These are phyloP conservation scores for Axis porcinus DNA, from an alignment of 2,113 vertebrate genomes.

Conservation along the genomic window DNA sequence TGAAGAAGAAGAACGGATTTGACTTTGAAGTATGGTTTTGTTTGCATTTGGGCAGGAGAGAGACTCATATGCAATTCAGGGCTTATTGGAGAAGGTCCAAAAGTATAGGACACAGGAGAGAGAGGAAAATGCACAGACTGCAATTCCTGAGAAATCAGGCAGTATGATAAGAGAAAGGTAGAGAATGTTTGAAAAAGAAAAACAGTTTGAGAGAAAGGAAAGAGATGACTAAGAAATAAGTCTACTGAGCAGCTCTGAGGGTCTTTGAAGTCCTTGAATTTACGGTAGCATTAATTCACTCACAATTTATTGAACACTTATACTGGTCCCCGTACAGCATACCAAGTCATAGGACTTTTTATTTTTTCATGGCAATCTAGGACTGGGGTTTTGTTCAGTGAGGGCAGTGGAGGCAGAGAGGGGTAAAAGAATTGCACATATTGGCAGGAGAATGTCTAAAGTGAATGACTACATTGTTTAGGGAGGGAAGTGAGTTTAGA, in stretches of 20 bases:
- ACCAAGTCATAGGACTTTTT: background rate
- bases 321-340: background rate
- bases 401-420: background rate
- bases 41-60: background rate
- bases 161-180: background rate
- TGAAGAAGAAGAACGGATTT: background rate
- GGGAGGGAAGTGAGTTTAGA: background rate
- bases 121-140: background rate
- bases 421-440: background rate
- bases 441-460: background rate
- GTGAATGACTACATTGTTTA: background rate
- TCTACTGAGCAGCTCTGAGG: background rate
- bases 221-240: background rate
- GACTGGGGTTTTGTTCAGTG: background rate
- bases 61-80: background rate
- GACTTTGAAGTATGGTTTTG: background rate
- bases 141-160: background rate
- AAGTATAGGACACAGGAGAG: background rate
- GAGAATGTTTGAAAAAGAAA: background rate
- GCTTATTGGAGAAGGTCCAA: background rate
- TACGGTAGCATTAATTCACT: background rate
- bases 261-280: background rate
- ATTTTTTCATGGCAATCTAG: background rate
- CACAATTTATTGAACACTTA: background rate
- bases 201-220: background rate